These are phyloP conservation scores for Toxostoma redivivum DNA, from an alignment of 2,113 vertebrate genomes.

Conservation along the genomic window DNA sequence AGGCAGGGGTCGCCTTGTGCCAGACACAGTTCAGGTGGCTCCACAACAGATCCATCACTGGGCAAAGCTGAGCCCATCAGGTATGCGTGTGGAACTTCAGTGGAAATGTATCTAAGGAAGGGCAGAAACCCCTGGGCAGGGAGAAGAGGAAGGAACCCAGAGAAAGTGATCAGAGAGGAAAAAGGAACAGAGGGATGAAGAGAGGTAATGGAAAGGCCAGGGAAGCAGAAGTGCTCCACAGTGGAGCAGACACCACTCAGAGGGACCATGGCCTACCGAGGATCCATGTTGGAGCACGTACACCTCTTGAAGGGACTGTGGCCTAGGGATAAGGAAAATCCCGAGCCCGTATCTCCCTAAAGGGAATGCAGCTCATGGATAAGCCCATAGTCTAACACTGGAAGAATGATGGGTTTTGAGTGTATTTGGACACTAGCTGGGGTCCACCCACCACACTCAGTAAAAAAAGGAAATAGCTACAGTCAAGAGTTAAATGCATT, in stretches of 20 bases:
- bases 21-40: background rate
- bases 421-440: background rate
- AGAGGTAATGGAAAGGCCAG: background rate
- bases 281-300: background rate
- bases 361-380: background rate
- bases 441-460: background rate
- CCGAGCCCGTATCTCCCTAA: fast-evolving
- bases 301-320: background rate
- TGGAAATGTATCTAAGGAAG: background rate
- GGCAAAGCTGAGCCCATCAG: background rate
- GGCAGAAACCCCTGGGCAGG: background rate
- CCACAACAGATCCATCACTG: background rate
- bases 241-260: background rate
- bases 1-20: background rate
- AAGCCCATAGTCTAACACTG: background rate
- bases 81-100: fast-evolving
- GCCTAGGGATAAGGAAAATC: background rate
- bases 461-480: background rate
- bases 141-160: background rate
- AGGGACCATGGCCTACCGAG: background rate
- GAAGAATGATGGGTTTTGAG: background rate
- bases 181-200: background rate
- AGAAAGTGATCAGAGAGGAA: background rate
- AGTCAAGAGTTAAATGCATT: background rate
- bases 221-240: background rate